Evolutionary conservation across 92 coral and sea anemone species (phyloP).

Genomic region (Siderastrea siderea): DNA sequence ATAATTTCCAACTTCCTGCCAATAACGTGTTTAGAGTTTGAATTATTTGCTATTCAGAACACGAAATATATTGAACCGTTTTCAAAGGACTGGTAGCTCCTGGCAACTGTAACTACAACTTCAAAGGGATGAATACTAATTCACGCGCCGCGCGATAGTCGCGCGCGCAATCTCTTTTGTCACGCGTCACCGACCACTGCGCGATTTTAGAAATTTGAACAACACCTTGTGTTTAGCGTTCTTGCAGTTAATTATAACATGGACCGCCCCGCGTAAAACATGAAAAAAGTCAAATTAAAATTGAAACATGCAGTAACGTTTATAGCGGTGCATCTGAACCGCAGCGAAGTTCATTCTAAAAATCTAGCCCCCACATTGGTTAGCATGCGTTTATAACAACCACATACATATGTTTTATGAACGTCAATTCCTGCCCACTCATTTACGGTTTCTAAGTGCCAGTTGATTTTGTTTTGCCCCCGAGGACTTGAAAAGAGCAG

Average conservation of each 20-base stretch:
- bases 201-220: background rate
- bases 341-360: background rate
- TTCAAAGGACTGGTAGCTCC: background rate
- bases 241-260: background rate
- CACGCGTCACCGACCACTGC: slow-evolving; percentile 26
- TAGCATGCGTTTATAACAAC: slow-evolving; percentile 8
- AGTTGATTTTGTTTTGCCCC: slow-evolving; percentile 21
- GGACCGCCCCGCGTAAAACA: background rate
- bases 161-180: slow-evolving; percentile 30
- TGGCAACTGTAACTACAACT: background rate
- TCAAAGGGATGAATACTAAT: background rate
- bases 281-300: background rate
- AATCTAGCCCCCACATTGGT: slow-evolving; percentile 1
- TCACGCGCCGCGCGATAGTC: background rate
- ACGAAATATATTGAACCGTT: background rate
- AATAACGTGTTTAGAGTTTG: background rate
- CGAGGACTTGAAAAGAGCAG: slow-evolving; percentile 21
- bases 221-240: background rate
- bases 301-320: background rate
- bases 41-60: background rate
- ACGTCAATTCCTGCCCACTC: slow-evolving; percentile 33
- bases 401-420: slow-evolving; percentile 26
- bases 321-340: background rate
- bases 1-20: background rate
- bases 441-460: background rate